Conservation (phyloP, 2,797 vertebrate species). For the Leucoraja ocellata region DNA sequence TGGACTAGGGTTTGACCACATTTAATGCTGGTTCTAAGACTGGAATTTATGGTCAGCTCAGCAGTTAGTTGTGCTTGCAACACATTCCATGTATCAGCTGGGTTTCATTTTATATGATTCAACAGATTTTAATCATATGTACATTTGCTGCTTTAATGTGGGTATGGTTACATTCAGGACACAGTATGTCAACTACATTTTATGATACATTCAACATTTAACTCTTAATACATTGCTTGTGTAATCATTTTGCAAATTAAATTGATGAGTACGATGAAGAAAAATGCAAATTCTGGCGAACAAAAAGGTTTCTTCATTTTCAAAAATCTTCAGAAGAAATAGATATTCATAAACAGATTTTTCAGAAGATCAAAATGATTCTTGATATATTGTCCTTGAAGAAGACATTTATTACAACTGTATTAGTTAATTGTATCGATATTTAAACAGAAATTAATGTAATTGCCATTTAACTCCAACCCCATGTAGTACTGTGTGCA, state of each 20-base stretch:
- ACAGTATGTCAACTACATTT: background rate
- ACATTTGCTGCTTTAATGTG: background rate
- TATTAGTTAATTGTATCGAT: background rate
- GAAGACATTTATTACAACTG: background rate
- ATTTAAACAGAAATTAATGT: too few relatives aligned
- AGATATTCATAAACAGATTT: background rate
- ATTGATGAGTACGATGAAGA: background rate
- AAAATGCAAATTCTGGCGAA: background rate
- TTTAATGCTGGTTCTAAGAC: background rate
- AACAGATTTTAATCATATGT: background rate
- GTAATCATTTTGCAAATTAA: background rate
- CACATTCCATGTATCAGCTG: background rate
- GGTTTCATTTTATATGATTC: background rate
- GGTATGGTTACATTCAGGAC: background rate
- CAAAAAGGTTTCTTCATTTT: background rate
- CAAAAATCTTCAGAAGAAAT: background rate
- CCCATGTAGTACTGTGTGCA: background rate
- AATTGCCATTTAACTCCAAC: background rate
- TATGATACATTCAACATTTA: background rate
- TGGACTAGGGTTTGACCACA: background rate
- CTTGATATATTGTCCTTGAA: too few relatives aligned
- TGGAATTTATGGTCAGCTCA: slow-evolving; percentile 1
- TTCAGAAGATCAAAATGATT: background rate
- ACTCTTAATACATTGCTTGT: background rate
- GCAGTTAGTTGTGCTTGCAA: background rate